Percentiles rank a stretch among this genome's conserved stretches.
These are phyloP conservation scores for Nycticebus coucang DNA, from an alignment of 2,113 vertebrate species.

Conservation along the genomic window DNA sequence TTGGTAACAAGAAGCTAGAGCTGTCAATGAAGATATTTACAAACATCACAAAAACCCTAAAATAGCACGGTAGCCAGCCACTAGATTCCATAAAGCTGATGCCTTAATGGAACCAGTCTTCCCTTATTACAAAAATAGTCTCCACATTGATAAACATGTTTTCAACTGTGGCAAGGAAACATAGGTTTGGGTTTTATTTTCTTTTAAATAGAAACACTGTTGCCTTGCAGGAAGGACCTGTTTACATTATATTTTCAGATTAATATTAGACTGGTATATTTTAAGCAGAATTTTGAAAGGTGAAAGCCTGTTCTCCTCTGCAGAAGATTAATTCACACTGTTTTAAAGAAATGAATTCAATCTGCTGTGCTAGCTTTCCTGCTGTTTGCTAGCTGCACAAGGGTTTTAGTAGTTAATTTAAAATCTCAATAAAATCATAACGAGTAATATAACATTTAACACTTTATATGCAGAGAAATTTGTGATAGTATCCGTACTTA, in stretches of 20 bases:
- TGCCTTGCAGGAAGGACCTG: constrained; percentile 41
- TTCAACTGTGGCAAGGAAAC: constrained; percentile 44
- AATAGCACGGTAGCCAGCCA: constrained; percentile 61
- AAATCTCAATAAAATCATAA: not conserved
- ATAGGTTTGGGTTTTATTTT: not conserved
- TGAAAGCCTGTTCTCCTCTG: not conserved
- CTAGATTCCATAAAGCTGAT: constrained; percentile 48
- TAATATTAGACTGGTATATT: constrained; percentile 58
- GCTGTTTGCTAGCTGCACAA: not conserved
- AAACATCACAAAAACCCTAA: constrained; percentile 53
- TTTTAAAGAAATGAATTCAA: constrained; percentile 45
- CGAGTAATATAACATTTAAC: not conserved
- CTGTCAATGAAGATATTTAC: constrained; percentile 66
- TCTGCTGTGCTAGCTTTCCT: not conserved
- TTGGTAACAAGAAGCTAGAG: constrained; percentile 61
- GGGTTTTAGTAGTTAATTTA: constrained; percentile 9
- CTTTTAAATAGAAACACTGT: constrained; percentile 1
- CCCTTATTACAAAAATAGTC: constrained; percentile 38
- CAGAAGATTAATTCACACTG: constrained; percentile 36
- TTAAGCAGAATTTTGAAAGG: constrained; percentile 49
- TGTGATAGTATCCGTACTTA: not conserved
- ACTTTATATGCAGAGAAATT: not conserved
- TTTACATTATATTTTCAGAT: constrained; percentile 43
- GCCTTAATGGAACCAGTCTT: constrained; percentile 70
- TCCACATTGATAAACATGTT: constrained; percentile 60